A percentile compares a stretch with the other conserved stretches of the same genome.
phyloP scores from a whole-genome alignment of 2,888 invertebrate genomes.

The Elmis aenea region DNA sequence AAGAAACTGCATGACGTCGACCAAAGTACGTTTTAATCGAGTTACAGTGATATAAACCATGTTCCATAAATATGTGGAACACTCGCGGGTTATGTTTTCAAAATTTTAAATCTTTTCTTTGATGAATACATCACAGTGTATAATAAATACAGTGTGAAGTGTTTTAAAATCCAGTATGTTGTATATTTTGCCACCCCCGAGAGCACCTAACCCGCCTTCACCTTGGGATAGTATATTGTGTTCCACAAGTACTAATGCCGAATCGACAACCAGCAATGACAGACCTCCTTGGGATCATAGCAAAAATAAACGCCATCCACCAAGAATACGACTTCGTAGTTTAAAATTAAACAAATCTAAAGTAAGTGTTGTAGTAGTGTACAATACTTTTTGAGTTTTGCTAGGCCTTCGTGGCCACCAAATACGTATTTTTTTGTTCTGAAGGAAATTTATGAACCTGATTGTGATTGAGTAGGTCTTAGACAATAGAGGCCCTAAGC shows the following conservation, averaged over 20 bases:
- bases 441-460: too few relatives aligned
- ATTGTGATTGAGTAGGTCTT: too few relatives aligned
- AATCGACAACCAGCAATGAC: slow-evolving; percentile 16
- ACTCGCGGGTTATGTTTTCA: too few relatives aligned
- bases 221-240: slow-evolving; percentile 50
- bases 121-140: too few relatives aligned
- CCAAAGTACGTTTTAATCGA: too few relatives aligned
- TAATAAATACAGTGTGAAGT: too few relatives aligned
- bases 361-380: slow-evolving; percentile 17
- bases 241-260: slow-evolving; percentile 26
- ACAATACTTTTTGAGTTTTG: slow-evolving; percentile 2
- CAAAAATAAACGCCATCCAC: slow-evolving; percentile 21
- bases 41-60: too few relatives aligned
- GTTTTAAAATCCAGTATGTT: slow-evolving; percentile 42
- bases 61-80: too few relatives aligned
- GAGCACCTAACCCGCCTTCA: slow-evolving; percentile 48
- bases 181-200: slow-evolving; percentile 50
- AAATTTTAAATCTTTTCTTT: too few relatives aligned
- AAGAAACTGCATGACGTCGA: too few relatives aligned
- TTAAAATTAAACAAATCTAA: slow-evolving; percentile 20
- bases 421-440: slow-evolving; percentile 1
- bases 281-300: slow-evolving; percentile 18
- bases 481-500: too few relatives aligned
- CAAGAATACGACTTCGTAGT: slow-evolving; percentile 24
- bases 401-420: too few relatives aligned